Evolutionary conservation across 1,140 invertebrate genomes (phyloP), one percentile per base, ranked within the genome.

Genomic region (Epicauta chinensis): DNA sequence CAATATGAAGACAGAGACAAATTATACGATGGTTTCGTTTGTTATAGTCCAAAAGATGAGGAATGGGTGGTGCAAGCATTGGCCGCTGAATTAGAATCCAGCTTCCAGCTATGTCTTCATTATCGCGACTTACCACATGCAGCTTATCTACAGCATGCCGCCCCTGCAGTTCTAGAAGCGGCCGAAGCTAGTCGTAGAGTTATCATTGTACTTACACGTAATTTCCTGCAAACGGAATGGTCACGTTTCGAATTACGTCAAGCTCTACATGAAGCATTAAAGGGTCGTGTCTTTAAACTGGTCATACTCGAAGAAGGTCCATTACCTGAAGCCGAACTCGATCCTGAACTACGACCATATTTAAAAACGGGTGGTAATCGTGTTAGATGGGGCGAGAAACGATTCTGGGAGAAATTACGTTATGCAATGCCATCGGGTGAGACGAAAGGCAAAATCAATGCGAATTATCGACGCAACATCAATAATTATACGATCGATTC

Each of bases 21-120:
- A 61, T 73, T 91, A 9, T 96, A 92, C 71, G 94, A 97, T 67
- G 91, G 89, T 31, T 95, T 93, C 70, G 84, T 97, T 2, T 86
- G 91, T 53, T 95, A 97, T 73, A 92, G 89, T 53, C 87, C 89
- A 13, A 91, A 93, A 71, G 93, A 97, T 71, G 89, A 93, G 63
- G 84, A 91, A 64, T 91, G 93, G 65, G 87, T 95, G 0, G 75
- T 88, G 16, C 85, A 91, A 58, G 87, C 86, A 6, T 76, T 97
- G 34, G 86, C 86, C 2, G 82, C 82, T 2, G 88, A 92, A 61
- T 70, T 97, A 41, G 93, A 97, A 69, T 84, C 87, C 51, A 83
- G 81, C 2, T 91, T 91, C 55, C 81, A 91, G 36, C 77, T 97
- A 13, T 96, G 92, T 69, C 79, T 97, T 10, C 88, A 91, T 67